Evolutionary conservation across 2,888 invertebrate species (phyloP).

Genomic region (Balanococcus diminutus): DNA sequence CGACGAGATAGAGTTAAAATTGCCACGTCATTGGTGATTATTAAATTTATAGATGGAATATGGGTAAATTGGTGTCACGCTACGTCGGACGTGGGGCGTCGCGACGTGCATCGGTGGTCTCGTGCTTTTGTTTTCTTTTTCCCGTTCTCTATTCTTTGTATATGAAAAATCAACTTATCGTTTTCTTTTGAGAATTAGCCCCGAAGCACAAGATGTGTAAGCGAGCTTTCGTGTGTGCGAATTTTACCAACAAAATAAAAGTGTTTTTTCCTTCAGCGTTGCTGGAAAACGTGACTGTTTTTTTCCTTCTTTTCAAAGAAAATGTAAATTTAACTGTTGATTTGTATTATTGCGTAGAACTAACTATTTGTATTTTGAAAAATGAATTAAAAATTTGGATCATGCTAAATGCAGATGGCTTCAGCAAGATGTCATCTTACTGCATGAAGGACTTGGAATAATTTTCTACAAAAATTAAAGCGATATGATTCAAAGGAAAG

Average conservation of each 20-base stretch:
- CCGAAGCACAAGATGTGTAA: not conserved
- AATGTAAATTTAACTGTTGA: not conserved
- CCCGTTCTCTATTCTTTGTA: no score
- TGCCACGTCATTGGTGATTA: not conserved
- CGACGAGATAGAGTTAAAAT: not conserved
- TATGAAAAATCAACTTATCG: conserved; percentile 4
- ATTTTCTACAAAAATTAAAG: no score
- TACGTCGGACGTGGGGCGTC: not conserved
- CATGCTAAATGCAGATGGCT: no score
- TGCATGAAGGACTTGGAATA: no score
- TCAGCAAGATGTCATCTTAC: no score
- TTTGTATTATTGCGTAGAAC: not conserved
- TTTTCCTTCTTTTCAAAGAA: not conserved
- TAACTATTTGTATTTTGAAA: no score
- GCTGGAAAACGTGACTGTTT: not conserved
- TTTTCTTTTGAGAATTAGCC: conserved; percentile 21
- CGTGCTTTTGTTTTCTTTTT: no score
- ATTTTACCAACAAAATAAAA: not conserved
- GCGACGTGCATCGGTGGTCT: not conserved
- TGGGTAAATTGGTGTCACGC: not conserved
- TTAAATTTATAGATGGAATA: conserved; percentile 12
- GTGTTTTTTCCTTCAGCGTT: not conserved
- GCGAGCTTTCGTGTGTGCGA: not conserved
- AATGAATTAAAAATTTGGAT: no score
- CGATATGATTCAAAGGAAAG: no score